Evolutionary conservation across 2,113 vertebrate genomes (phyloP).

Genomic region (Okapia johnstoni): DNA sequence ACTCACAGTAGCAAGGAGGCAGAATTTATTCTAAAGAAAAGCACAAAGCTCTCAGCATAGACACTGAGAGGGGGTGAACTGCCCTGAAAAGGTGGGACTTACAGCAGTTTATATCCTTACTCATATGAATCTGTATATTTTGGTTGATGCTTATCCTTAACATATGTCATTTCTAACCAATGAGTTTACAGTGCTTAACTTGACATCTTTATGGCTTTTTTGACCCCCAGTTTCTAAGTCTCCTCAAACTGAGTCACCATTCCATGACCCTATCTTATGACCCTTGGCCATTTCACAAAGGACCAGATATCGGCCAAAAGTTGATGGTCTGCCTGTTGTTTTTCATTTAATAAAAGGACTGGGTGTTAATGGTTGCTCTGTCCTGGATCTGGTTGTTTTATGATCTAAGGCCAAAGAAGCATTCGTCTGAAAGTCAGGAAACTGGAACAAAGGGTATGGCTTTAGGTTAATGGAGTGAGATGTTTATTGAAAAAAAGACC

Average conservation of each 20-base stretch:
- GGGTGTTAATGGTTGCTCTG: not conserved
- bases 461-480: not conserved
- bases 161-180: not conserved
- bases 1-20: not conserved
- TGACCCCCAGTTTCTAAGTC: not conserved
- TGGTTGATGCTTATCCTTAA: not conserved
- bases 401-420: not conserved
- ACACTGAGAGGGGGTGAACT: not conserved
- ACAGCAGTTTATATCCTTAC: not conserved
- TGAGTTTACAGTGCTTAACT: not conserved
- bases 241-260: not conserved
- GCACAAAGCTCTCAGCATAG: not conserved
- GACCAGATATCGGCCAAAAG: not conserved
- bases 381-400: not conserved
- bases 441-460: not conserved
- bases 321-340: not conserved
- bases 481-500: not conserved
- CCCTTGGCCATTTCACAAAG: not conserved
- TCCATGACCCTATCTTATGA: not conserved
- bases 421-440: not conserved
- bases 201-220: not conserved
- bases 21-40: not conserved
- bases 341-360: not conserved
- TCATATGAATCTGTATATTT: not conserved
- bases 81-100: not conserved